Conservation (phyloP, 1,140 invertebrate genomes). For the Pemphigus obesinymphae region DNA sequence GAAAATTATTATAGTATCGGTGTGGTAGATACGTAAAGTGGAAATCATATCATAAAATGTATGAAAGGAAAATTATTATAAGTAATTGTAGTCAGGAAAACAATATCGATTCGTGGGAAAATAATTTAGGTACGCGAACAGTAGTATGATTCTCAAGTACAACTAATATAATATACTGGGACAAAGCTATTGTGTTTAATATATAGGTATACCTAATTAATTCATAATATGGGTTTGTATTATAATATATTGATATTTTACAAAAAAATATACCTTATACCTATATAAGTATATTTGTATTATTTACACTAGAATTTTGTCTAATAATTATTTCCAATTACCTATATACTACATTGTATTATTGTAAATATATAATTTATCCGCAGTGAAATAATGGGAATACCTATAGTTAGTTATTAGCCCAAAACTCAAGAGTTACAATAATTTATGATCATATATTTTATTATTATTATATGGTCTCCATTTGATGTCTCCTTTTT, state of each 20-base stretch:
- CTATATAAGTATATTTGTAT: not conserved
- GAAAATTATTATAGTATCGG: not conserved
- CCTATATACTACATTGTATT: too few relatives aligned
- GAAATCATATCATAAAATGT: not conserved
- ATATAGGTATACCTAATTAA: not conserved
- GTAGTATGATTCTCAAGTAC: not conserved
- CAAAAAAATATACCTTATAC: not conserved
- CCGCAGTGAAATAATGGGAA: not conserved
- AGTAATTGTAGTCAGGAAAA: not conserved
- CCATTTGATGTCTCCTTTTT: not conserved
- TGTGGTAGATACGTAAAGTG: not conserved
- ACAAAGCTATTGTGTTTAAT: not conserved
- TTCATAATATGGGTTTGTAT: not conserved
- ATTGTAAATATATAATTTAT: not conserved
- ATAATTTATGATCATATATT: not conserved
- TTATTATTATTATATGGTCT: too few relatives aligned
- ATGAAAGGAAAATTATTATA: not conserved
- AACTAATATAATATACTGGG: too few relatives aligned
- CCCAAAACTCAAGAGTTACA: not conserved
- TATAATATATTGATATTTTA: not conserved
- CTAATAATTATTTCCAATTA: not conserved
- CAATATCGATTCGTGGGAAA: not conserved
- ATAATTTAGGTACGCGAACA: not conserved
- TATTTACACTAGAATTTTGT: not conserved
- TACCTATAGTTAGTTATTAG: not conserved